Evolutionary conservation across 53 echinoderm and acorn worm species (phyloP), one percentile per base, ranked within the genome.

Genomic region (Mesocentrotus franciscanus): DNA sequence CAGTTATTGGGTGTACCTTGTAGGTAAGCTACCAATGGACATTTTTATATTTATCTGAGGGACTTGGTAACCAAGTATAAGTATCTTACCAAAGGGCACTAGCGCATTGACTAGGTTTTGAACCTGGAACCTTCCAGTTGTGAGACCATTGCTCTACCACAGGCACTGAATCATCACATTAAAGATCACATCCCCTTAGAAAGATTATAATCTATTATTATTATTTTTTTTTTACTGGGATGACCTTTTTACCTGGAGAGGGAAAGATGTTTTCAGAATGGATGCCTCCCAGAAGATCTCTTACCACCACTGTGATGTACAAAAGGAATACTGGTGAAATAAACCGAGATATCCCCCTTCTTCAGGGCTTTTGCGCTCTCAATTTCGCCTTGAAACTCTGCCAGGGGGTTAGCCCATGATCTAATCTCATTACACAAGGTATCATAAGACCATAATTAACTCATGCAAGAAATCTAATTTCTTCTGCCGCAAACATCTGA

Each of bases 401-500:
- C 81, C 81, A 81, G 20, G 58, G 56, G 90, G 90, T 15, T 17
- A 16, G 32, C 59, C 90, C 90, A 60, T 90, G 58, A 90, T 14
- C 90, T 93, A 92, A 92, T 92, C 92, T 61, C 92, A 92, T 92
- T 92, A 92, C 64, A 18, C 71, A 70, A 61, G 92, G 92, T 61
- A 93, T 93, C 93, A 93, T 75, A 75, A 60, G 74, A 93, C 60
- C 76, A 56, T 93, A 93, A 93, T 75, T 93, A 36, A 93, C 74
- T 93, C 93, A 75, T 42, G 93, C 93, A 74, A 36, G 49, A 93
- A 93, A 93, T 93, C 93, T 72, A 93, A 93, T 93, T 56, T 93
- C 76, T 93, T 72, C 93, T 74, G 93, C 93, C 93, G 93, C 93
- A 93, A 75, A 93, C 93, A 76, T 93, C 93, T 93, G 59, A 93